Conservation (phyloP, 2,113 vertebrate genomes). For the Catharus minimus region DNA sequence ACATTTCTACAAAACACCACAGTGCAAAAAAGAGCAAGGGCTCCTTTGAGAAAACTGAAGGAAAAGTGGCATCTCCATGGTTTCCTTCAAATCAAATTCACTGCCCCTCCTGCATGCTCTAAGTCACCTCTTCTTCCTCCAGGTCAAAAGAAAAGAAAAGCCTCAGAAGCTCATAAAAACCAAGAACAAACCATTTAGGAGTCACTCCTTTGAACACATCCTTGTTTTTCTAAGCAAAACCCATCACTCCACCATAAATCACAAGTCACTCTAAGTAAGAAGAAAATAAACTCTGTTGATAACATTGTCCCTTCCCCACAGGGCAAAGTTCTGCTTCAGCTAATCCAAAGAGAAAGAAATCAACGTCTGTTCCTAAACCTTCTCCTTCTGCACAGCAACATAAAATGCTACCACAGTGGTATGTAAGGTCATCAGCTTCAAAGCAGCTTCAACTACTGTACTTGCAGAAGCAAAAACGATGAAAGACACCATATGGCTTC, state of each 20-base stretch:
- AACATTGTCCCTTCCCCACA: constrained; percentile 20
- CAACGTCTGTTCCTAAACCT: constrained; percentile 47
- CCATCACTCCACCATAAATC: constrained; percentile 42
- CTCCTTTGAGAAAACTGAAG: constrained; percentile 4
- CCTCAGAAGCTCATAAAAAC: constrained; percentile 1
- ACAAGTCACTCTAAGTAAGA: constrained; percentile 3
- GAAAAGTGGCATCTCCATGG: not conserved
- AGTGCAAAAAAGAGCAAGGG: not conserved
- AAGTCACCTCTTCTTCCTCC: constrained; percentile 13
- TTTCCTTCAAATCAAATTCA: not conserved
- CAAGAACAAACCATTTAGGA: constrained; percentile 21
- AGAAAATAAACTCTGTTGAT: constrained; percentile 48
- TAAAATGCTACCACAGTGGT: constrained; percentile 51
- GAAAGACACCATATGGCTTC: constrained; percentile 63
- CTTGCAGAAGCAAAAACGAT: constrained; percentile 54
- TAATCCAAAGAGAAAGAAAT: constrained; percentile 43
- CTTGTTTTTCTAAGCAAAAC: constrained; percentile 48
- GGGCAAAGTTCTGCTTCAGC: constrained; percentile 48
- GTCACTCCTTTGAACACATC: constrained; percentile 31
- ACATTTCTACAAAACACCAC: not conserved
- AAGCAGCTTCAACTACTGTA: constrained; percentile 61
- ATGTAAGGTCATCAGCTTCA: constrained; percentile 63
- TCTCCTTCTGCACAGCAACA: constrained; percentile 41
- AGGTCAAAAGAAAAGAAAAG: not conserved
- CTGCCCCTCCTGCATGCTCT: not conserved